Conservation (phyloP, 1,140 invertebrate species). For the Trachymyrmex septentrionalis region DNA sequence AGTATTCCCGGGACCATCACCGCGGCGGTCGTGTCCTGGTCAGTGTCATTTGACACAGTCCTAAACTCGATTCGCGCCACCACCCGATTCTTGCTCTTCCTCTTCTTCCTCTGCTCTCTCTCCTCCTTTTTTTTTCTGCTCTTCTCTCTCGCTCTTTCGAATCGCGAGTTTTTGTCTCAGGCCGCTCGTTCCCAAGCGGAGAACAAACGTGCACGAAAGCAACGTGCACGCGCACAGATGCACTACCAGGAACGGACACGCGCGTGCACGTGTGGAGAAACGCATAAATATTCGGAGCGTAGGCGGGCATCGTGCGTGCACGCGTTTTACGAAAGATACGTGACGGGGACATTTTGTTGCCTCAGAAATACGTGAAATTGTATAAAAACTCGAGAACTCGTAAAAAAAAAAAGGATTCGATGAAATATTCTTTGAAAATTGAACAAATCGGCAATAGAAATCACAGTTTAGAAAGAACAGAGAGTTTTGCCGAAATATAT, state of each 20-base stretch:
- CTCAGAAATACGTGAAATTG: background rate
- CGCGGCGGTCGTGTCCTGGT: constrained; percentile 56
- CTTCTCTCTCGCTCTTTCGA: constrained; percentile 44
- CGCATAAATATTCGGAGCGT: constrained; percentile 36
- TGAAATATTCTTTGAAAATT: background rate
- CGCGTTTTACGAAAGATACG: constrained; percentile 45
- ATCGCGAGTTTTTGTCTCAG: constrained; percentile 68
- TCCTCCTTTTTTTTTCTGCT: background rate
- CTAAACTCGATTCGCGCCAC: constrained; percentile 84
- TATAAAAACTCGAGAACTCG: background rate
- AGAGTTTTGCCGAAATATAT: too few relatives aligned
- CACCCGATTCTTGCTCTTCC: constrained; percentile 71
- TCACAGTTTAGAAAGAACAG: too few relatives aligned
- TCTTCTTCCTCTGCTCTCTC: constrained; percentile 4
- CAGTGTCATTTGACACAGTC: constrained; percentile 85
- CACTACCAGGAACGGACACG: constrained; percentile 10
- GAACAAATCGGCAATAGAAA: background rate
- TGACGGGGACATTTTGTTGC: background rate
- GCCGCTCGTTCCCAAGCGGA: constrained; percentile 70
- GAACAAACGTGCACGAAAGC: constrained; percentile 72
- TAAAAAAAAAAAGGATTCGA: background rate
- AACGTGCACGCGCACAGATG: constrained; percentile 29
- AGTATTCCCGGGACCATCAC: constrained; percentile 62
- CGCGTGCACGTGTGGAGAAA: constrained; percentile 22
- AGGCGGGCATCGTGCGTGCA: background rate